Evolutionary conservation across 2,797 vertebrate species (phyloP).

Genomic region (Pantherophis vulpinus): DNA sequence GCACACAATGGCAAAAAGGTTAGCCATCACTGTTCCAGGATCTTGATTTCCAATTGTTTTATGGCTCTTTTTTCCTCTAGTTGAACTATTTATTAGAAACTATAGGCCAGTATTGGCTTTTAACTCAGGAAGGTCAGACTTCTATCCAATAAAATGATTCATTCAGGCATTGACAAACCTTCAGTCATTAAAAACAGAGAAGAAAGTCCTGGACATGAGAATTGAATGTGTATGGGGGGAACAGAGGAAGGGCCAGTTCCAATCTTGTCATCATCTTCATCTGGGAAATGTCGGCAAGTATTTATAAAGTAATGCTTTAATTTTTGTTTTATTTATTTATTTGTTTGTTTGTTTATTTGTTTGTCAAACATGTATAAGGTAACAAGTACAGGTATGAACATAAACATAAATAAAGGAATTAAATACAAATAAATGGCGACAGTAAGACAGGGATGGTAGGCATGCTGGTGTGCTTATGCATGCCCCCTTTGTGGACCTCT

Average conservation of each 20-base stretch:
- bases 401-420: too few relatives aligned
- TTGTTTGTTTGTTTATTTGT: too few relatives aligned
- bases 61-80: accelerated
- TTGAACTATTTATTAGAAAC: neutral
- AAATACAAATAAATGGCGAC: too few relatives aligned
- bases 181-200: neutral
- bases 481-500: too few relatives aligned
- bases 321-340: neutral
- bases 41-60: neutral
- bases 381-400: too few relatives aligned
- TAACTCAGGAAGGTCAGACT: neutral
- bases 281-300: neutral
- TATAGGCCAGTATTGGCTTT: neutral
- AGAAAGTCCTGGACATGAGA: neutral
- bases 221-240: neutral
- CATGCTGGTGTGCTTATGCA: too few relatives aligned
- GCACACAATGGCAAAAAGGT: too few relatives aligned
- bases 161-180: neutral
- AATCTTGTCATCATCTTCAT: neutral
- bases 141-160: neutral
- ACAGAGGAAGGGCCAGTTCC: neutral
- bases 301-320: neutral
- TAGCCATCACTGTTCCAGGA: neutral
- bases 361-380: too few relatives aligned
- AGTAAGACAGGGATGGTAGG: too few relatives aligned